Conservation (phyloP, 2,113 vertebrate genomes). For the Tilapia sparmanii region DNA sequence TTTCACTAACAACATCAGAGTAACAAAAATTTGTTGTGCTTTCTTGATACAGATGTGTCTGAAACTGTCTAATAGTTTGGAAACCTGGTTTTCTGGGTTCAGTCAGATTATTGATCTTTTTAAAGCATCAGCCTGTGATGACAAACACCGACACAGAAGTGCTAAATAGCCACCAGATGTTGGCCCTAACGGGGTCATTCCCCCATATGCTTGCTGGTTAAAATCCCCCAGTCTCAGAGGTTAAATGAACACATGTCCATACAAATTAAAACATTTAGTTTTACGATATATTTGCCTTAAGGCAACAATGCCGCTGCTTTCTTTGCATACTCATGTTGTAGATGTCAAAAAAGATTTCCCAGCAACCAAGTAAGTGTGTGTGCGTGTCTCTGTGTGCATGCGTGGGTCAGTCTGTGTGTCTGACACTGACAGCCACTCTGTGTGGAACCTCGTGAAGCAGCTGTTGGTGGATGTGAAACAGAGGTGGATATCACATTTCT, state of each 20-base stretch:
- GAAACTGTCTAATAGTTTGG: background rate
- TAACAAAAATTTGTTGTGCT: background rate
- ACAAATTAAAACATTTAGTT: accelerated
- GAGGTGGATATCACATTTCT: background rate
- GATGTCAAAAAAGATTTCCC: background rate
- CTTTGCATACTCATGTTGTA: background rate
- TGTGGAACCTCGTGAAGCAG: background rate
- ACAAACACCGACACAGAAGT: background rate
- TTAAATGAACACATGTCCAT: accelerated
- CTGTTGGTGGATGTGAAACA: background rate
- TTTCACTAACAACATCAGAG: background rate
- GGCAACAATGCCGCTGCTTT: background rate
- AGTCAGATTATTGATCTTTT: background rate
- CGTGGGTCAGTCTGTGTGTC: background rate
- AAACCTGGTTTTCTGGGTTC: background rate
- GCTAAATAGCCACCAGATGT: background rate
- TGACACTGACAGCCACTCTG: background rate
- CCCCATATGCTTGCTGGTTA: background rate
- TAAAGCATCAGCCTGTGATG: background rate
- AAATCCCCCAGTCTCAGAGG: background rate
- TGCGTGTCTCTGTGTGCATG: background rate
- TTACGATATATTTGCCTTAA: background rate
- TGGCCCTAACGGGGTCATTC: background rate
- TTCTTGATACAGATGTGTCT: accelerated
- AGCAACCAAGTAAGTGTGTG: background rate